Evolutionary conservation across 2,797 vertebrate genomes (phyloP), one percentile per base, ranked within the genome.

Genomic region (Typhlichthys subterraneus): DNA sequence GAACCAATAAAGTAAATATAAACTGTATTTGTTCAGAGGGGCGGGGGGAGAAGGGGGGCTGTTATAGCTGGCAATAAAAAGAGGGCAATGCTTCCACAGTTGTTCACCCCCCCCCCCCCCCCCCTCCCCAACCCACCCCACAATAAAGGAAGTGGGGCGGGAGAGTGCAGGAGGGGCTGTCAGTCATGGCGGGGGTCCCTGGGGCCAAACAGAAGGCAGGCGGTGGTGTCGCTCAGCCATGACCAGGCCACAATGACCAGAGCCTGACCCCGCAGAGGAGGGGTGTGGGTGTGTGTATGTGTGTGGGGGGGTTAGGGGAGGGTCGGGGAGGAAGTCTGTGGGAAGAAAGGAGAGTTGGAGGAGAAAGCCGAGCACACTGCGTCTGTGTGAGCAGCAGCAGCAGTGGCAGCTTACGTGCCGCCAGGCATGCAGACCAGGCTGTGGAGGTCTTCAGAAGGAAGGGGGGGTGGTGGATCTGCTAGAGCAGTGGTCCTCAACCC

Each of bases 191-290:
- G 76, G n/a, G 79, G 87, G 86, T 88, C 87, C 82, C 87, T 79
- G 72, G 87, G 86, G 85, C 86, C 85, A 88, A 23, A 87, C 88
- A 92, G 88, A 89, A 90, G 89, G 87, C 88, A 90, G 87, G 86
- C 88, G 80, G 85, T 82, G 78, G 86, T 89, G 89, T 90, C 88
- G 80, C 86, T 91, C 87, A 92, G 87, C 88, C 87, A 84, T 90
- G 88, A 92, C 87, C 86, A 88, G 85, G 81, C 80, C 86, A 87
- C 87, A 88, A 90, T 91, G 89, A 89, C 89, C 88, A 91, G 79
- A 84, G 65, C 67, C 79, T 90, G 89, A 91, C 89, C 89, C 86
- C 80, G 78, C 73, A 82, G 84, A 80, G 23, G 23, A 23, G 23
- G 23, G 23, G 23, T 23, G 23, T 23, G 23, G 3, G 23, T 23